Conservation (phyloP, 2,888 invertebrate genomes). For the Epicampocera succincta region DNA sequence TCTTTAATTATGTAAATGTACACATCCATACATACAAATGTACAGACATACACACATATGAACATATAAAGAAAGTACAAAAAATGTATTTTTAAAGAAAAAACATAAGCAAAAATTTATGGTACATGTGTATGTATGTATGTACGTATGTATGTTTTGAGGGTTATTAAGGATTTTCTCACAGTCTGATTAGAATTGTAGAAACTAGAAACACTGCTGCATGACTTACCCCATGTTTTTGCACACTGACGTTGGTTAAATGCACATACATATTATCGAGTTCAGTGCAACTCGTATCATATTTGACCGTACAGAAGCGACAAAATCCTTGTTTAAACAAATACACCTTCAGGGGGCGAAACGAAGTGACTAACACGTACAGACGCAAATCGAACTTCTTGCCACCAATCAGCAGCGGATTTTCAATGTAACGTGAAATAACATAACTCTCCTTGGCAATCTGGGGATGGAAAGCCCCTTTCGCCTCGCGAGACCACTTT, state of each 20-base stretch:
- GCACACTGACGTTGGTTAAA: slow-evolving; percentile 98
- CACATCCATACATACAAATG: too few relatives aligned
- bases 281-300: slow-evolving; percentile 93
- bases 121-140: too few relatives aligned
- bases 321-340: slow-evolving; percentile 96
- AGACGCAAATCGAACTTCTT: slow-evolving; percentile 97
- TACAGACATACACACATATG: too few relatives aligned
- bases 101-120: too few relatives aligned
- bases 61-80: too few relatives aligned
- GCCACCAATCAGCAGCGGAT: slow-evolving; percentile 96
- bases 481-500: slow-evolving; percentile 93
- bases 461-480: slow-evolving; percentile 92
- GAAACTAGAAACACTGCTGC: too few relatives aligned
- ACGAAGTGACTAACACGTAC: slow-evolving; percentile 96
- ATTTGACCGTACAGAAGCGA: slow-evolving; percentile 97
- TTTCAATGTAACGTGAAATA: slow-evolving; percentile 98
- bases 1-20: too few relatives aligned
- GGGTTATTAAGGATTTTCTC: too few relatives aligned
- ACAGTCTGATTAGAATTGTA: too few relatives aligned
- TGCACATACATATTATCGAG: slow-evolving; percentile 97
- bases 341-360: slow-evolving; percentile 95
- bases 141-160: too few relatives aligned
- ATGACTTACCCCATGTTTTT: slow-evolving; percentile 90
- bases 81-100: too few relatives aligned
- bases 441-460: slow-evolving; percentile 95